Evolutionary conservation across 2,888 invertebrate genomes (phyloP).

Genomic region (Xestobium rufovillosum): DNA sequence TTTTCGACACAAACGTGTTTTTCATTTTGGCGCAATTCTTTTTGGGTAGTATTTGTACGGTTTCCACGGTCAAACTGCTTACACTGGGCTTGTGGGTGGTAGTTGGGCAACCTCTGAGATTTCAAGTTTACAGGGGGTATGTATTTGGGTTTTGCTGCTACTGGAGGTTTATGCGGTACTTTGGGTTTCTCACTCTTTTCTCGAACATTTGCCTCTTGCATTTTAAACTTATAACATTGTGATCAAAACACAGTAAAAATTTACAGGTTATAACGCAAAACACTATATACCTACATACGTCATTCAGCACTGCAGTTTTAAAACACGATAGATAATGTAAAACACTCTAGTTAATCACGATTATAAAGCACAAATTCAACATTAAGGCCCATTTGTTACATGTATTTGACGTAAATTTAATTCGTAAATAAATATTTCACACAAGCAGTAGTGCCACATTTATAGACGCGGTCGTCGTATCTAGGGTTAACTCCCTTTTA

Average conservation of each 20-base stretch:
- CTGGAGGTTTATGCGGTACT: conserved; percentile 39
- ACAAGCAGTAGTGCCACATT: conserved; percentile 33
- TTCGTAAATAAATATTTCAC: conserved; percentile 17
- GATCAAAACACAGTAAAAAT: too few species aligned
- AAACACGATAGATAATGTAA: too few species aligned
- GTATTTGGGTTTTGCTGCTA: conserved; percentile 41
- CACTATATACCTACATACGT: too few species aligned
- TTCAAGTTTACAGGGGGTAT: conserved; percentile 42
- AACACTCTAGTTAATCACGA: too few species aligned
- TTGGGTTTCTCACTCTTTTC: conserved; percentile 35
- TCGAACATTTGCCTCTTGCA: conserved; percentile 31
- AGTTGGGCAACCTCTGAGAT: conserved; percentile 20
- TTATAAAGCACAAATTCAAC: too few species aligned
- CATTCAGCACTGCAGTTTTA: too few species aligned
- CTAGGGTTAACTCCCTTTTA: conserved; percentile 42
- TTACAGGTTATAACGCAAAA: too few species aligned
- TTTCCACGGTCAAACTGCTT: neutral
- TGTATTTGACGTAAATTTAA: too few species aligned
- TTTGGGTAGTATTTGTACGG: neutral
- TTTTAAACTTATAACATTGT: too few species aligned
- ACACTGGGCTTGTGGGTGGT: too few species aligned
- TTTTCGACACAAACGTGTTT: neutral
- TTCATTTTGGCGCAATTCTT: neutral
- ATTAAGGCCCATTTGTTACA: neutral
- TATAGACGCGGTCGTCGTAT: conserved; percentile 39